These are phyloP conservation scores for Podiceps cristatus DNA, from an alignment of 2,113 vertebrate species.

Conservation along the genomic window DNA sequence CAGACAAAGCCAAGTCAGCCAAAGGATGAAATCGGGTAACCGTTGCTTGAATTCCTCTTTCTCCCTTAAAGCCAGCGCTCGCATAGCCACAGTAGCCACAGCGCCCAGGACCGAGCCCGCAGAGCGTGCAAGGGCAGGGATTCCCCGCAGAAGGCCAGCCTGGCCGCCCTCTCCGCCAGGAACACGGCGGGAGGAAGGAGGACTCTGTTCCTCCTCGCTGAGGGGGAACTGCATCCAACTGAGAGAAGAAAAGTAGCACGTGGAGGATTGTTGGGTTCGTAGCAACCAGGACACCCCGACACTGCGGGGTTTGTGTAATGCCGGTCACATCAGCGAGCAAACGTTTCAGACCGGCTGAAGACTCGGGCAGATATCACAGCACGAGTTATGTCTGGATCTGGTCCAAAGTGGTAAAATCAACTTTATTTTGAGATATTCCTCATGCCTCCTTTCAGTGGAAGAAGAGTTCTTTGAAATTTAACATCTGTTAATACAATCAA, in stretches of 20 bases:
- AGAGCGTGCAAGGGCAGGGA: accelerated
- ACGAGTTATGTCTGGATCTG: background rate
- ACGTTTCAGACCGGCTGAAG: background rate
- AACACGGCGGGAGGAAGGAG: background rate
- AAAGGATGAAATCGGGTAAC: background rate
- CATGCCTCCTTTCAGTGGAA: background rate
- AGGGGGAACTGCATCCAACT: background rate
- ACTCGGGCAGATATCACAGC: background rate
- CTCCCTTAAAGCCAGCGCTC: background rate
- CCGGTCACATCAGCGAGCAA: background rate
- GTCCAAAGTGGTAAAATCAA: background rate
- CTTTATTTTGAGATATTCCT: background rate
- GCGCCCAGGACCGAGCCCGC: background rate
- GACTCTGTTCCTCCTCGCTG: accelerated
- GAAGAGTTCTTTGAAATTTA: background rate
- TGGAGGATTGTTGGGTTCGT: background rate
- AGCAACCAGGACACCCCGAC: background rate
- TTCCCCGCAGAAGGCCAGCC: background rate
- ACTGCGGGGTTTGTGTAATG: background rate
- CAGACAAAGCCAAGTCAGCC: background rate
- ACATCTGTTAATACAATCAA: background rate
- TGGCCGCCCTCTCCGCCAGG: background rate
- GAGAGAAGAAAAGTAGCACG: accelerated
- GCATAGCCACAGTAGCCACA: accelerated
- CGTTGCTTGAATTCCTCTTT: background rate